Conservation (phyloP, 1,140 invertebrate species). For the Drosophila albomicans region DNA sequence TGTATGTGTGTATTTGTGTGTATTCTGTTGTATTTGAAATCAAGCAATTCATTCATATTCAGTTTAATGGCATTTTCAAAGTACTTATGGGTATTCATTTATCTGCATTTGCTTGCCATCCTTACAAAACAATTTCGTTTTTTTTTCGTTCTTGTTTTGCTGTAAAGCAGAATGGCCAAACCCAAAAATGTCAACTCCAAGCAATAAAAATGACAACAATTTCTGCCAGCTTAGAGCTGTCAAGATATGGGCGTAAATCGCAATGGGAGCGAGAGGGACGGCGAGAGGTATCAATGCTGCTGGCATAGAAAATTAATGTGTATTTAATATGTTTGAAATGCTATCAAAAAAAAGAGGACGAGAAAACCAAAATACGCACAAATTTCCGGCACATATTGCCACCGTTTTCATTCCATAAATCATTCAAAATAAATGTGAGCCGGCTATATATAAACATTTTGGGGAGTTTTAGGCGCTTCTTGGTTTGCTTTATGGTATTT, state of each 20-base stretch:
- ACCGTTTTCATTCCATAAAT: constrained; percentile 63
- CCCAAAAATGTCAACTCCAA: constrained; percentile 23
- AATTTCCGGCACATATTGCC: constrained; percentile 76
- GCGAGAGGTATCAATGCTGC: constrained; percentile 11
- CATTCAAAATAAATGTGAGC: constrained; percentile 35
- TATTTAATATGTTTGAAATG: constrained; percentile 78
- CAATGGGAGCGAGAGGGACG: not conserved
- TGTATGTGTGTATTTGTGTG: not conserved
- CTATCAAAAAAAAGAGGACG: constrained; percentile 50
- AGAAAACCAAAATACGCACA: constrained; percentile 48
- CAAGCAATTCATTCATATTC: constrained; percentile 14
- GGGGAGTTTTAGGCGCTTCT: constrained; percentile 14
- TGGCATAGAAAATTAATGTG: constrained; percentile 68
- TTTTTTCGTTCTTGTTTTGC: not conserved
- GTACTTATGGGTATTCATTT: constrained; percentile 21
- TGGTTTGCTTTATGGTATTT: constrained; percentile 24
- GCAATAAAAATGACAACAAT: constrained; percentile 38
- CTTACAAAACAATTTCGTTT: constrained; percentile 19
- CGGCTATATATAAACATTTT: not conserved
- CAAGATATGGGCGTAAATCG: constrained; percentile 8
- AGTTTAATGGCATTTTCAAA: constrained; percentile 15
- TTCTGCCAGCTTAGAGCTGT: constrained; percentile 29
- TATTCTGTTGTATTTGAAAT: constrained; percentile 6
- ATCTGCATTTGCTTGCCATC: constrained; percentile 20
- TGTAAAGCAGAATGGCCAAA: constrained; percentile 18